phyloP scores from a whole-genome alignment of 2,888 invertebrate genomes.

The Ormyrus pomaceus region DNA sequence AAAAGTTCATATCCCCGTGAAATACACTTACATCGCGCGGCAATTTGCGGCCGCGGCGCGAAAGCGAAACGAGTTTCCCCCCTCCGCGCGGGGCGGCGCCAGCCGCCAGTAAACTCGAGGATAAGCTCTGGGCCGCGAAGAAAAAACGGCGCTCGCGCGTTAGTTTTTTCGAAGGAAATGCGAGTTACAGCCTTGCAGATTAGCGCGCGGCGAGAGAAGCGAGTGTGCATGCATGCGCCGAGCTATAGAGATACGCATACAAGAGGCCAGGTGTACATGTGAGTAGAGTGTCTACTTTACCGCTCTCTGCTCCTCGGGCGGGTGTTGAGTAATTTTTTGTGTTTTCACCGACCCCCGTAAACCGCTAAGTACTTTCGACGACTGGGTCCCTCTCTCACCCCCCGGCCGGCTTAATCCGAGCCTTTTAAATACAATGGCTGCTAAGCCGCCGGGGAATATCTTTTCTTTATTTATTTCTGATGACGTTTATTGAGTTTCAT shows the following conservation, averaged over 20 bases:
- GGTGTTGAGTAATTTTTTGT: constrained; percentile 53
- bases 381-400: neutral
- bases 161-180: neutral
- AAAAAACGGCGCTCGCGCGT: neutral
- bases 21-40: neutral
- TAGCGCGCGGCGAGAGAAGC: constrained; percentile 28
- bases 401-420: neutral
- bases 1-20: constrained; percentile 4
- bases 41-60: constrained; percentile 19
- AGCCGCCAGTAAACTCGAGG: neutral
- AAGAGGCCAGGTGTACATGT: constrained; percentile 21
- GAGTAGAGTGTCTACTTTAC: constrained; percentile 55
- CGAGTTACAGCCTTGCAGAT: constrained; percentile 34
- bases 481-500: neutral
- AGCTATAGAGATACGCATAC: neutral
- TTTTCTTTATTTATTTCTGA: neutral
- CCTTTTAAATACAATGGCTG: neutral
- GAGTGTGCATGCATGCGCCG: neutral
- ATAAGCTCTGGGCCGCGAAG: neutral
- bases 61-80: constrained; percentile 16
- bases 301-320: constrained; percentile 32
- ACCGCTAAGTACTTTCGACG: constrained; percentile 45
- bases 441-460: neutral
- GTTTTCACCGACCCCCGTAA: constrained; percentile 28
- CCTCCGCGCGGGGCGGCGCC: neutral